Base-by-base conservation (phyloP, 2,888 invertebrate species). In the Saturnia pavonia region DNA sequence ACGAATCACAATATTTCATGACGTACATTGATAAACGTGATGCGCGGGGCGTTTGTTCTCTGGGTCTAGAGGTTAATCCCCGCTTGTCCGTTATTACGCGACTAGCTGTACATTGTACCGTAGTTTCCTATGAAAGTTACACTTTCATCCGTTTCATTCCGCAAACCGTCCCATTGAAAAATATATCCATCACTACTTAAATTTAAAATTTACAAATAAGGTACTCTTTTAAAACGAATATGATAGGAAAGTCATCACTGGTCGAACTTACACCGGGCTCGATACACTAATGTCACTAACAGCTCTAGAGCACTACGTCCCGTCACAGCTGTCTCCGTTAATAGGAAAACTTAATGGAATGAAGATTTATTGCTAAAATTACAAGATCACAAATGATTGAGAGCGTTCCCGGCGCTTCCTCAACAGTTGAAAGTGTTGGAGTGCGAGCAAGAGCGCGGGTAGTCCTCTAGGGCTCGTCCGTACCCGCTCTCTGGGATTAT, bases 331-430 rank as follows among this genome's bases (percentile, higher is more conserved):
- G 78, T 80, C 82, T 84, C 82, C 84, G 84, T 88, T 86, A 90
- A 85, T 85, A 90, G 82, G 83, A 88, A 89, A 92, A 91, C 91
- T 86, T 91, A 91, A 90, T 91, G 93, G 94, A 94, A 94, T 93
- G 94, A 92, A 94, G 92, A 88, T 90, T 94, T 94, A 94, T 94
- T 94, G 94, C 94, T 94, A 94, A 88, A 88, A 92, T 94, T 92
- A 88, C 91, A 94, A 94, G 92, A 94, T 94, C 94, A 94, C 94
- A 92, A 91, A 90, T 78, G 84, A 86, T 88, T 85, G 83, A 86
- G 81, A 87, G 81, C 86, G 88, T 87, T 68, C 74, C 25, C 27
- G 25, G 57, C 57, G 57, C 73, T 73, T 85, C 77, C 91, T 94
- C 92, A 94, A 90, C 94, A 94, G 89, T 94, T 93, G 87, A 94